Evolutionary conservation across 2,113 vertebrate species (phyloP).

Genomic region (Tor tambroides): DNA sequence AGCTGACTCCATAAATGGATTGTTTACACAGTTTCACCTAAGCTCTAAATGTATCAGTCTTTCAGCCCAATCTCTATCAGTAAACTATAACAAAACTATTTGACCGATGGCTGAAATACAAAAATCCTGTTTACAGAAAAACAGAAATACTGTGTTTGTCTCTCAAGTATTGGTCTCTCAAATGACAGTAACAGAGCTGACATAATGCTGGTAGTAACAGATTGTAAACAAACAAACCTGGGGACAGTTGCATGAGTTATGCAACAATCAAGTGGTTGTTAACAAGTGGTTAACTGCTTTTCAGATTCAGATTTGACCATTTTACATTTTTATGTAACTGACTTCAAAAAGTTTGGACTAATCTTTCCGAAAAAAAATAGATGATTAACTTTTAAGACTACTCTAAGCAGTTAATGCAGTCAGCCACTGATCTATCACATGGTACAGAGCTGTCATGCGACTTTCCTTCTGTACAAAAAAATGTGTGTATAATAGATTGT

Average conservation of each 20-base stretch:
- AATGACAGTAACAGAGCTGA: background rate
- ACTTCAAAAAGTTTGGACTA: no score
- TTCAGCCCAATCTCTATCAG: background rate
- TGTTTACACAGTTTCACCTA: background rate
- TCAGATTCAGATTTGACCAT: no score
- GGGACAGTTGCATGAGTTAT: conserved; percentile 1
- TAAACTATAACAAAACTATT: background rate
- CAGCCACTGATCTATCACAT: background rate
- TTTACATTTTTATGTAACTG: no score
- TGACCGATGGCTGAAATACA: background rate
- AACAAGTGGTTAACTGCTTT: no score
- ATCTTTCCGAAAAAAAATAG: no score
- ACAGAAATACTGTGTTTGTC: background rate
- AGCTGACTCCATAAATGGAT: background rate
- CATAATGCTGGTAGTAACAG: background rate
- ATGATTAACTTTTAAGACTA: no score
- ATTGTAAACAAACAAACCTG: background rate
- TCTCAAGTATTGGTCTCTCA: background rate
- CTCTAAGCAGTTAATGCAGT: no score
- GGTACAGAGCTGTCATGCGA: background rate
- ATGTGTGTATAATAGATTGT: background rate
- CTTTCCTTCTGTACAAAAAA: background rate
- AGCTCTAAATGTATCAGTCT: background rate
- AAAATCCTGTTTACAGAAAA: background rate
- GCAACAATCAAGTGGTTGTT: background rate